Evolutionary conservation across 2,888 invertebrate species (phyloP).

Genomic region (Tryphoninae sp.): DNA sequence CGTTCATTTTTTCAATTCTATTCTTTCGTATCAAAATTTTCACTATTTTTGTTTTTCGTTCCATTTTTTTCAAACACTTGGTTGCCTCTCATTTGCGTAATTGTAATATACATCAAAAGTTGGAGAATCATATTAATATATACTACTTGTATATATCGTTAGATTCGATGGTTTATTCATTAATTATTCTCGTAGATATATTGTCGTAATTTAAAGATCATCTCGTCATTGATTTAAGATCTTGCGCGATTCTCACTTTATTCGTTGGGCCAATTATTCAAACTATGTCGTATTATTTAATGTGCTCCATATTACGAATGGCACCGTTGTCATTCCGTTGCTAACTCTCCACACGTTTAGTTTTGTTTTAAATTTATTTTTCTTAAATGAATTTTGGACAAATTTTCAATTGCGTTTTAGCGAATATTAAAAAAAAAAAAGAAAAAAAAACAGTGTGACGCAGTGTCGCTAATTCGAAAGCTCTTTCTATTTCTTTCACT

Average conservation of each 20-base stretch:
- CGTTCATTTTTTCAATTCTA: slow-evolving; percentile 15
- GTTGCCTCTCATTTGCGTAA: slow-evolving; percentile 25
- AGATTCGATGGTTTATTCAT: slow-evolving; percentile 47
- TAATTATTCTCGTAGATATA: slow-evolving; percentile 41
- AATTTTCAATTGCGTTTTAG: slow-evolving; percentile 3
- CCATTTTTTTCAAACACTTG: slow-evolving; percentile 14
- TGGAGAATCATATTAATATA: not conserved
- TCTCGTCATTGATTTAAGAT: not conserved
- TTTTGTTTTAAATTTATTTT: not conserved
- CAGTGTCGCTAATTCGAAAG: slow-evolving; percentile 52
- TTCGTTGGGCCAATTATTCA: not conserved
- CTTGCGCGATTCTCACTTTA: not conserved
- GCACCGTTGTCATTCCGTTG: slow-evolving; percentile 9
- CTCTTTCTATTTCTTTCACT: slow-evolving; percentile 42
- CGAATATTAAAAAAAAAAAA: slow-evolving; percentile 12
- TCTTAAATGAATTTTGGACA: not conserved
- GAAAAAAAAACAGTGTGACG: slow-evolving; percentile 38
- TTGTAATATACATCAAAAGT: slow-evolving; percentile 13
- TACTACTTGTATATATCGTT: slow-evolving; percentile 16
- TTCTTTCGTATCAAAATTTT: slow-evolving; percentile 53
- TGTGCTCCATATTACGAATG: slow-evolving; percentile 14
- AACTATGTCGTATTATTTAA: not conserved
- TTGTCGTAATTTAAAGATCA: slow-evolving; percentile 47
- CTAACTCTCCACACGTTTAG: slow-evolving; percentile 5
- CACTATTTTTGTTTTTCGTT: slow-evolving; percentile 68